Base-by-base conservation (phyloP, 1,140 invertebrate species). In the Heliconius eleuchia region DNA sequence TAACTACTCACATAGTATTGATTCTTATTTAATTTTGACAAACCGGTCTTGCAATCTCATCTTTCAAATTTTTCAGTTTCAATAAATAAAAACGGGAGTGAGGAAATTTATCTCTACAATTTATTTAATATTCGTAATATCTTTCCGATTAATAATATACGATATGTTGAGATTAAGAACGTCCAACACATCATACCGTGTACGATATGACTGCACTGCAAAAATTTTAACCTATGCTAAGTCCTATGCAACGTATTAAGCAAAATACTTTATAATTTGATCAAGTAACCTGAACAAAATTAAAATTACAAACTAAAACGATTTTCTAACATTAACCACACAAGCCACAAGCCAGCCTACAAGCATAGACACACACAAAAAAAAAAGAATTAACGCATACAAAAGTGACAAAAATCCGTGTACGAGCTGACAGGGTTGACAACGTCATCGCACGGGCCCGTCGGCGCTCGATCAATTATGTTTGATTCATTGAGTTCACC, bases 401-500 rank as follows among this genome's bases (percentile, higher is more conserved):
- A 85, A 87, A 88, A 88, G 85, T 88, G 85, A 88, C 86, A 89
- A 89, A 88, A 88, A 87, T 85, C 82, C 85, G 85, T 88, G 87
- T 89, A 86, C 79, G 76, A 83, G 84, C 83, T 87, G 86, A 89
- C 85, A 87, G 85, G 78, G 79, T 75, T 86, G 85, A 87, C 86
- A 87, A 86, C 80, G 87, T 88, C 87, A 87, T 87, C 85, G 87
- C 87, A 80, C 85, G 83, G 83, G 82, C 86, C 83, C 71, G 82
- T 83, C 82, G 83, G 84, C 82, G 87, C 82, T 85, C 87, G 81
- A 89, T 89, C 87, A 89, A 89, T 89, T 89, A 89, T 89, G 81
- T 89, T 89, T 89, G 87, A 89, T 89, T 87, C 87, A 89, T 89
- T 87, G 87, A 87, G 83, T 89, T 83, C 87, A 87, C 85, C 83